phyloP scores from a whole-genome alignment of 2,888 invertebrate genomes.

The Nomada hirtipes region DNA sequence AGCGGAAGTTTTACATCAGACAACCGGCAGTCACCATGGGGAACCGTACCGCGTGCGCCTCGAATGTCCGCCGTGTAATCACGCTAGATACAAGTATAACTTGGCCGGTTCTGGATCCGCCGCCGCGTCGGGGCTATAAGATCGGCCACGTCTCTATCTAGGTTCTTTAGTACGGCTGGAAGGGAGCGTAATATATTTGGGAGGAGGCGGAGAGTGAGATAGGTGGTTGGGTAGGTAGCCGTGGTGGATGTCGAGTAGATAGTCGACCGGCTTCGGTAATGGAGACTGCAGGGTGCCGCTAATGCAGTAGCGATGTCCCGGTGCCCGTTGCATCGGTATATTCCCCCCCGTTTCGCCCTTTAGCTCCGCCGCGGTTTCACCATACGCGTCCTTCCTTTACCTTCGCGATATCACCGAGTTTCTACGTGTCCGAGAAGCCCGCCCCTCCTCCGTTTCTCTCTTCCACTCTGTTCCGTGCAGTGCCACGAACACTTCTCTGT shows the following conservation, averaged over 20 bases:
- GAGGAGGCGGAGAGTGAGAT: slow-evolving; percentile 73
- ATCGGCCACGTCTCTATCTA: slow-evolving; percentile 81
- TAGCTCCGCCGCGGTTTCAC: slow-evolving; percentile 58
- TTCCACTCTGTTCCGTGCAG: background rate
- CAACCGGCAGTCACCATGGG: too few relatives aligned
- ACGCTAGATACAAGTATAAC: slow-evolving; percentile 16
- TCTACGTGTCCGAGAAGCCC: slow-evolving; percentile 43
- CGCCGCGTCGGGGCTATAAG: slow-evolving; percentile 74
- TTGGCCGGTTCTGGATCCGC: slow-evolving; percentile 39
- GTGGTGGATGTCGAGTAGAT: slow-evolving; percentile 81
- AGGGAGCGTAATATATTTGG: slow-evolving; percentile 80
- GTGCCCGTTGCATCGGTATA: slow-evolving; percentile 74
- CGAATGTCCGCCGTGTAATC: slow-evolving; percentile 16
- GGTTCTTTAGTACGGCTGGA: slow-evolving; percentile 69
- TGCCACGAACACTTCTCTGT: slow-evolving; percentile 17
- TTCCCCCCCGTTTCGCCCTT: slow-evolving; percentile 61
- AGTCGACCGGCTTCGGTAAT: slow-evolving; percentile 80
- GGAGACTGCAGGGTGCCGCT: slow-evolving; percentile 84
- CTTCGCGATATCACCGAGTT: slow-evolving; percentile 68
- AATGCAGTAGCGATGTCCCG: slow-evolving; percentile 84
- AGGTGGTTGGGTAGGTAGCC: slow-evolving; percentile 77
- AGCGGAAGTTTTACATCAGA: too few relatives aligned
- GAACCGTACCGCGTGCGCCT: background rate
- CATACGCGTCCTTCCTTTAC: slow-evolving; percentile 54
- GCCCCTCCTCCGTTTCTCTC: background rate